Conservation (phyloP, 2,113 vertebrate genomes). For the Cranoglanis bouderius region DNA sequence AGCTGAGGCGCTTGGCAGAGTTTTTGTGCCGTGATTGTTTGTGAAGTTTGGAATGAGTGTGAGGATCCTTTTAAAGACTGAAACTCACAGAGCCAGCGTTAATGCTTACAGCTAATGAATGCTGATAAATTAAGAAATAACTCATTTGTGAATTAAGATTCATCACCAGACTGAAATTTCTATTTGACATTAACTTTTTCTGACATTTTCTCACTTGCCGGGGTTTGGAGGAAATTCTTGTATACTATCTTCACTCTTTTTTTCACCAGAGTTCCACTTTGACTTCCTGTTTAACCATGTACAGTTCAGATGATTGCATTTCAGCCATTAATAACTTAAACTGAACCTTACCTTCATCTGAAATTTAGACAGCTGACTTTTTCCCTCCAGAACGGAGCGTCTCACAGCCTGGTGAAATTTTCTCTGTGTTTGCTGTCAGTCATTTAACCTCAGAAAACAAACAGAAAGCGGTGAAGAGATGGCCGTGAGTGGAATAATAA, state of each 20-base stretch:
- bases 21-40: background rate
- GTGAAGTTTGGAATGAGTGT: background rate
- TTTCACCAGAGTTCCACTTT: background rate
- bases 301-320: conserved; percentile 11
- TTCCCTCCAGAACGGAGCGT: background rate
- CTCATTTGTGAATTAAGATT: conserved; percentile 16
- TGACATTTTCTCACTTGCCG: background rate
- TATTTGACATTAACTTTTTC: background rate
- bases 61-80: background rate
- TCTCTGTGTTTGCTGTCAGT: conserved; percentile 33
- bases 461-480: background rate
- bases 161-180: conserved; percentile 6
- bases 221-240: background rate
- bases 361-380: background rate
- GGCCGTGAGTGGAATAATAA: conserved; percentile 47
- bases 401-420: background rate
- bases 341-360: background rate
- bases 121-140: conserved; percentile 9
- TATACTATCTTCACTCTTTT: background rate
- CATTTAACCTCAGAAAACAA: conserved; percentile 42
- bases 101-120: background rate
- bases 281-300: conserved; percentile 19
- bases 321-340: background rate
- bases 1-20: background rate
- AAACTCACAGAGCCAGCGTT: background rate